Evolutionary conservation across 2,113 vertebrate genomes (phyloP), one percentile per base, ranked within the genome.

Genomic region (Gymnarchus niloticus): DNA sequence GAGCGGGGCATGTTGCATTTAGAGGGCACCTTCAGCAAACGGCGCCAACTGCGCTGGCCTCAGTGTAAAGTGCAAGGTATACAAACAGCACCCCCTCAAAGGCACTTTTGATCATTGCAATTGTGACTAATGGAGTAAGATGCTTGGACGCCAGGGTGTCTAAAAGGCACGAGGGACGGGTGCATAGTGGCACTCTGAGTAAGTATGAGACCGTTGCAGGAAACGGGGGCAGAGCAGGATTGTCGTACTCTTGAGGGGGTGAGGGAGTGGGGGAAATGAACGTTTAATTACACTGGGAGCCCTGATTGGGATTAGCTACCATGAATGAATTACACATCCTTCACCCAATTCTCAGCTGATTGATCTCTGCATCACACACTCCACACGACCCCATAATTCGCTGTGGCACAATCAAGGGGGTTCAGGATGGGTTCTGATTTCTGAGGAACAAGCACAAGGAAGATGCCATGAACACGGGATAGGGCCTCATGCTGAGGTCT

Each of bases 261-360:
- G 46, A 12, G 3, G 81, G 12, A 44, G 41, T 12, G n/a, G 21
- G 25, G 59, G 8, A 25, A 65, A 25, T 12, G 28, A 52, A 49
- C 8, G 33, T 41, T 48, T 65, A 81, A 81, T 86, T 86, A 86
- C 6, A 59, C 25, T 77, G 57, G 54, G 14, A 9, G 25, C 44
- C 33, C 56, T 28, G 12, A 56, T 2, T 48, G 84, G 46, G 56
- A 85, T 85, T 85, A 59, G 44, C 41, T 21, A 61, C 54, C 25
- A 37, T 44, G 51, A 59, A 49, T 33, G 46, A 82, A 86, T 81
- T 46, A 57, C 84, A 85, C 54, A 56, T 25, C 37, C 52, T 56
- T 78, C 69, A 57, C 84, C 73, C 52, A 23, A n/a, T n/a, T n/a
- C n/a, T n/a, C n/a, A n/a, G n/a, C n/a, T n/a, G n/a, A n/a, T n/a